Conservation (phyloP, 92 coral and sea anemone genomes). For the Actinernus sp. region DNA sequence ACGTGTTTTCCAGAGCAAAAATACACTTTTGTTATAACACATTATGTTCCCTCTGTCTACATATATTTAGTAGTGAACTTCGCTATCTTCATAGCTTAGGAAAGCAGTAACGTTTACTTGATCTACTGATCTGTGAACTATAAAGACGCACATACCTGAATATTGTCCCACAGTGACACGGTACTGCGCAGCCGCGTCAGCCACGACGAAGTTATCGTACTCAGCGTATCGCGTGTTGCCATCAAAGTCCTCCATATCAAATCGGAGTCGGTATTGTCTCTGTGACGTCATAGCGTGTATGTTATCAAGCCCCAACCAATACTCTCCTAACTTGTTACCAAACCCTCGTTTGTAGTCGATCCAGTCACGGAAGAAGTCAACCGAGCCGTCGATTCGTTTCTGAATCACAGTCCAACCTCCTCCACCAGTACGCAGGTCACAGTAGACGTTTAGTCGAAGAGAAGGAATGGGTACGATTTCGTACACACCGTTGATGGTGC, state of each 20-base stretch:
- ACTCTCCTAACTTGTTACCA: conserved; percentile 32
- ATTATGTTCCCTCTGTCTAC: too few relatives aligned
- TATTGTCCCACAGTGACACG: conserved; percentile 6
- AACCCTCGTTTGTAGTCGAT: conserved; percentile 29
- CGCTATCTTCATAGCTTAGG: too few relatives aligned
- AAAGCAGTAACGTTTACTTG: too few relatives aligned
- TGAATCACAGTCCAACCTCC: conserved; percentile 60
- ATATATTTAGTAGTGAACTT: too few relatives aligned
- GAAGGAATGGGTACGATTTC: conserved; percentile 7
- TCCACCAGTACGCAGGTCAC: conserved; percentile 36
- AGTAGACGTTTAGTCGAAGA: conserved; percentile 24
- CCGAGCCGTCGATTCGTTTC: conserved; percentile 39
- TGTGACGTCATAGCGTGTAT: conserved; percentile 18
- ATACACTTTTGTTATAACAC: too few relatives aligned
- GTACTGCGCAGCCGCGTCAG: conserved; percentile 14
- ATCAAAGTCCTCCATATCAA: conserved; percentile 45
- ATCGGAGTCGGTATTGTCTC: conserved; percentile 8
- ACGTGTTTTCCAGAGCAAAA: too few relatives aligned
- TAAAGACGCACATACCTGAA: conserved; percentile 3
- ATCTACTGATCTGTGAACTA: too few relatives aligned
- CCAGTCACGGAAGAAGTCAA: conserved; percentile 50
- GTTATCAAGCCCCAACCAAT: conserved; percentile 39
- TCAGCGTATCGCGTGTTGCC: conserved; percentile 32
- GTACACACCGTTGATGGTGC: conserved; percentile 7
- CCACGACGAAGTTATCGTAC: conserved; percentile 17